Percentiles rank a stretch among this genome's conserved stretches.
These are phyloP conservation scores for Sebastes steindachneri DNA, from an alignment of 2,797 vertebrate species.

Conservation along the genomic window DNA sequence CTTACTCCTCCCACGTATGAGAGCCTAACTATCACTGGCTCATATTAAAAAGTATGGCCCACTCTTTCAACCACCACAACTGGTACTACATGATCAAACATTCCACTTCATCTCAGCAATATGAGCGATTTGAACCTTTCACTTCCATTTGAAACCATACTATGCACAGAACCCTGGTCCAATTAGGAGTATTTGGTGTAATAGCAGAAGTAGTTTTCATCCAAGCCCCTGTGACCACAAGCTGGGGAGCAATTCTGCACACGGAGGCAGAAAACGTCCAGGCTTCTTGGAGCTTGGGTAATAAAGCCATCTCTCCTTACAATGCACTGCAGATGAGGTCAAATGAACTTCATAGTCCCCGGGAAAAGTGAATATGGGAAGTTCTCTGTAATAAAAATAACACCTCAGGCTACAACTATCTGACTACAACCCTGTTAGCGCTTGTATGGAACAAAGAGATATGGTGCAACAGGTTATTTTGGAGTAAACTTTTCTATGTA, in stretches of 20 bases:
- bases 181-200: constrained; percentile 49
- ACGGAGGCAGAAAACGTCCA: constrained; percentile 65
- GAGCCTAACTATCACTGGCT: not conserved
- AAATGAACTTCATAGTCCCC: constrained; percentile 28
- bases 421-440: not conserved
- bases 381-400: constrained; percentile 2
- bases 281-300: constrained; percentile 32
- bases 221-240: constrained; percentile 68
- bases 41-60: not conserved
- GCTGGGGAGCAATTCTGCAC: constrained; percentile 58
- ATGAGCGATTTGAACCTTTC: constrained; percentile 28
- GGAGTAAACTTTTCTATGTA: not conserved
- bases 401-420: not conserved
- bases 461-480: not conserved
- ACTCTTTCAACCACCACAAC: not conserved
- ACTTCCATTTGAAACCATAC: constrained; percentile 4
- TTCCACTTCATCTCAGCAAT: constrained; percentile 20
- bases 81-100: not conserved
- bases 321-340: constrained; percentile 32
- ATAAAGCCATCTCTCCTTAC: constrained; percentile 61
- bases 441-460: not conserved
- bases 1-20: not conserved
- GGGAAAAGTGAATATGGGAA: not conserved
- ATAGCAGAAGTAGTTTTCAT: constrained; percentile 37
- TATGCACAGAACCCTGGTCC: constrained; percentile 14